Percentiles rank a stretch among this genome's conserved stretches.
Evolutionary conservation across 2,888 invertebrate genomes (phyloP).

Genomic region (Teleogryllus oceanicus): DNA sequence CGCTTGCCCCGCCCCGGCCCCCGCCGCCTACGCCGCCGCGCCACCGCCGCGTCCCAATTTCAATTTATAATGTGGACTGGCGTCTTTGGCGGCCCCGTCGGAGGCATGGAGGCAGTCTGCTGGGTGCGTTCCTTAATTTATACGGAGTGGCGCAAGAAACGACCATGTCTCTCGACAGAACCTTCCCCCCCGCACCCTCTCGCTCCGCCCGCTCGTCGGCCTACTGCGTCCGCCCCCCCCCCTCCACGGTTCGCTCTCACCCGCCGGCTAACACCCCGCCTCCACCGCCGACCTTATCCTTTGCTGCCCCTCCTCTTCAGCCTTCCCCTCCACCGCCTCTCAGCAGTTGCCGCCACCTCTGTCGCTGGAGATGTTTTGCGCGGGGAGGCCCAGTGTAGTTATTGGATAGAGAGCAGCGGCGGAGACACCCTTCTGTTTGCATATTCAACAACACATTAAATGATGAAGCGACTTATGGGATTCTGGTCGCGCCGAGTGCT

Average conservation of each 20-base stretch:
- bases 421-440: neutral
- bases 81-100: neutral
- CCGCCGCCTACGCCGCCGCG: neutral
- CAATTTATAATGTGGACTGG: conserved; percentile 6
- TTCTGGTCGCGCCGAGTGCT: too few species aligned
- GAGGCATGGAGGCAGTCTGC: neutral
- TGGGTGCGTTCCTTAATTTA: neutral
- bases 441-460: conserved; percentile 10
- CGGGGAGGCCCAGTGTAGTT: neutral
- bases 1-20: too few species aligned
- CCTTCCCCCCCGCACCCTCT: neutral
- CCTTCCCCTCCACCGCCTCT: neutral
- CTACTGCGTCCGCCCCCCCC: neutral
- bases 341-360: neutral
- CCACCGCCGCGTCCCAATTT: conserved; percentile 1
- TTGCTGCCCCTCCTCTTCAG: neutral
- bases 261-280: neutral
- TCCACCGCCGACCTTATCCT: neutral
- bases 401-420: neutral
- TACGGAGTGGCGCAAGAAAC: neutral
- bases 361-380: neutral
- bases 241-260: neutral
- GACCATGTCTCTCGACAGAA: conserved; percentile 8
- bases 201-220: neutral
- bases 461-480: neutral